Conservation (phyloP, 2,113 vertebrate species). For the Orycteropus afer region DNA sequence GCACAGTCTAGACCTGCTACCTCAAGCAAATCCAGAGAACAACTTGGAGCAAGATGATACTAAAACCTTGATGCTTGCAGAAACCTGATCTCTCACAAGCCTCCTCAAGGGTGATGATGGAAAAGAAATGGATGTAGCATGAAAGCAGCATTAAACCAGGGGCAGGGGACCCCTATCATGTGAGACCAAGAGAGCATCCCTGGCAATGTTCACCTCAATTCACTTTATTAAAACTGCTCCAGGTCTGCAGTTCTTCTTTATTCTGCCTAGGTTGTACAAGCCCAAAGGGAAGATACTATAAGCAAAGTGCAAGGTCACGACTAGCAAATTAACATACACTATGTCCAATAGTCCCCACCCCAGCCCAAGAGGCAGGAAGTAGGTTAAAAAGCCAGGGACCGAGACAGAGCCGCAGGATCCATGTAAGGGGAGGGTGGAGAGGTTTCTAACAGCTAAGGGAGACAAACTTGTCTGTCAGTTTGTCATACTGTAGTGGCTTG, state of each 20-base stretch:
- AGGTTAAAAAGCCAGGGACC: too few species aligned
- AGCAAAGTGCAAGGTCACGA: not conserved
- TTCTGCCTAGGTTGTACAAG: not conserved
- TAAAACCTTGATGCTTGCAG: not conserved
- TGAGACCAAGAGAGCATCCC: not conserved
- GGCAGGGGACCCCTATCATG: not conserved
- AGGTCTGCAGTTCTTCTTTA: not conserved
- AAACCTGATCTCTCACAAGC: conserved; percentile 39
- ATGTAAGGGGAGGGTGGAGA: too few species aligned
- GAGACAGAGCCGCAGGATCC: too few species aligned
- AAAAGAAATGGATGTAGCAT: not conserved
- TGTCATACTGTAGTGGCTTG: too few species aligned
- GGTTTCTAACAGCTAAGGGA: too few species aligned
- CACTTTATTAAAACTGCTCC: not conserved
- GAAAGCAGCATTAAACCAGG: not conserved
- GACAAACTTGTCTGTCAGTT: too few species aligned
- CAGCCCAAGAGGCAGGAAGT: too few species aligned
- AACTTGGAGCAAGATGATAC: not conserved
- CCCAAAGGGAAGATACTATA: not conserved
- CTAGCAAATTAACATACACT: not conserved
- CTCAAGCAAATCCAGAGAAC: conserved; percentile 46
- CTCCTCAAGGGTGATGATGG: not conserved
- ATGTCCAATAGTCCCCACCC: too few species aligned
- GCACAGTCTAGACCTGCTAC: conserved; percentile 63
- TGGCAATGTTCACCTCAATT: rapidly evolving